A percentile compares a stretch with the other conserved stretches of the same genome.
Conservation (phyloP, 2,888 invertebrate genomes). For the Mythimna ferrago region DNA sequence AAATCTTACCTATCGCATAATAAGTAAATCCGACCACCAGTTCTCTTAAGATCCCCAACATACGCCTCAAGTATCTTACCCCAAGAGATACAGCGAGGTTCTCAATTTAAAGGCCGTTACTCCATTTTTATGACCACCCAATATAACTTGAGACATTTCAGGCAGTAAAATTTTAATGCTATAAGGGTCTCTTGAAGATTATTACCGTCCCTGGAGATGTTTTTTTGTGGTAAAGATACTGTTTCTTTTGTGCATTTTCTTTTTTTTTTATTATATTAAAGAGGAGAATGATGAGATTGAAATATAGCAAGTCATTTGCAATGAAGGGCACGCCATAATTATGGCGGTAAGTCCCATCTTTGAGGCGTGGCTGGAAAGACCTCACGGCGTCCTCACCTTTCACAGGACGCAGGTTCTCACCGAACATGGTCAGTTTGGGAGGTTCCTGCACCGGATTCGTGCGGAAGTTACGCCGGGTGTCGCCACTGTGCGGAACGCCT, state of each 20-base stretch:
- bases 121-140: constrained; percentile 48
- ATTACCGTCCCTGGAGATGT: constrained; percentile 47
- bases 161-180: constrained; percentile 60
- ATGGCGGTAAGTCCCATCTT: too few species aligned
- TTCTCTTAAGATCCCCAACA: constrained; percentile 1
- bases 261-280: constrained; percentile 7
- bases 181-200: constrained; percentile 41
- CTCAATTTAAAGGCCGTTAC: constrained; percentile 46
- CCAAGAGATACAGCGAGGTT: constrained; percentile 7
- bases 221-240: constrained; percentile 24
- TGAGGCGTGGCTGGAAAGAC: too few species aligned
- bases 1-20: neutral
- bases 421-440: too few species aligned
- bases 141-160: constrained; percentile 56
- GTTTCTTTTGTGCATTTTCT: constrained; percentile 34
- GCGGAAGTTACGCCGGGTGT: too few species aligned
- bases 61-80: constrained; percentile 12
- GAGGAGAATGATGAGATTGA: neutral
- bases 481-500: too few species aligned
- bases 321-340: too few species aligned
- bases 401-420: too few species aligned
- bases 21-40: constrained; percentile 3
- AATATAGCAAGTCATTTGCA: neutral
- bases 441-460: too few species aligned
- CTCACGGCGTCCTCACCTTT: too few species aligned